phyloP scores from a whole-genome alignment of 2,113 vertebrate genomes.

The Arvicanthis niloticus region DNA sequence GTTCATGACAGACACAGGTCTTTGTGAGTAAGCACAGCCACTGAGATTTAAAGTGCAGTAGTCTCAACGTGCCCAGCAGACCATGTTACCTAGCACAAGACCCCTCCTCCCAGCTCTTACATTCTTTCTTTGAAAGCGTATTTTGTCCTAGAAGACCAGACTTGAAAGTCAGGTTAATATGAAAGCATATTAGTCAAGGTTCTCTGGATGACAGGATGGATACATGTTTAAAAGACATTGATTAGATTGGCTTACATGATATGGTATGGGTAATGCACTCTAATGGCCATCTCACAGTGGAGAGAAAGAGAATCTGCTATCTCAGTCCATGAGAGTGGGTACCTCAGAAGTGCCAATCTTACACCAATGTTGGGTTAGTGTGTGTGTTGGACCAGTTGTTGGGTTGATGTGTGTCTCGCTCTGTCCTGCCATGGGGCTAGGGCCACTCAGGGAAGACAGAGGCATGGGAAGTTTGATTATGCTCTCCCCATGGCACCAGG shows the following conservation, averaged over 20 bases:
- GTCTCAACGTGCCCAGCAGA: neutral
- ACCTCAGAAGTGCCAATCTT: neutral
- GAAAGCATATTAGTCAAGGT: neutral
- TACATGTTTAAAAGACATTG: neutral
- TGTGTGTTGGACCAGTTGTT: too few species aligned
- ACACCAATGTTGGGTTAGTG: neutral
- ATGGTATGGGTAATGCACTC: neutral
- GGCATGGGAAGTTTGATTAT: too few species aligned
- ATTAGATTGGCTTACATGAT: neutral
- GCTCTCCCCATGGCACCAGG: too few species aligned
- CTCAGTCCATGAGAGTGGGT: neutral
- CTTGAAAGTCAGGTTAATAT: slow-evolving; percentile 5
- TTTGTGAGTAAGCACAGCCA: neutral
- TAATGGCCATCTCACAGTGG: neutral
- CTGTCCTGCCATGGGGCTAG: too few species aligned
- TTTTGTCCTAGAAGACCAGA: neutral
- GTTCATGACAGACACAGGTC: neutral
- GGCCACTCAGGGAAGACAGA: too few species aligned
- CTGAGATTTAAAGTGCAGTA: neutral
- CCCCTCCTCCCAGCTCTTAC: neutral
- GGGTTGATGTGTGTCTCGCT: too few species aligned
- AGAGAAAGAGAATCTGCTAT: neutral
- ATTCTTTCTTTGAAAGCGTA: neutral
- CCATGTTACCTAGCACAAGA: too few species aligned
- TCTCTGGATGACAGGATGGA: neutral